Base-by-base conservation (phyloP, 23 tunicate genomes). In the Diplosoma virens region DNA sequence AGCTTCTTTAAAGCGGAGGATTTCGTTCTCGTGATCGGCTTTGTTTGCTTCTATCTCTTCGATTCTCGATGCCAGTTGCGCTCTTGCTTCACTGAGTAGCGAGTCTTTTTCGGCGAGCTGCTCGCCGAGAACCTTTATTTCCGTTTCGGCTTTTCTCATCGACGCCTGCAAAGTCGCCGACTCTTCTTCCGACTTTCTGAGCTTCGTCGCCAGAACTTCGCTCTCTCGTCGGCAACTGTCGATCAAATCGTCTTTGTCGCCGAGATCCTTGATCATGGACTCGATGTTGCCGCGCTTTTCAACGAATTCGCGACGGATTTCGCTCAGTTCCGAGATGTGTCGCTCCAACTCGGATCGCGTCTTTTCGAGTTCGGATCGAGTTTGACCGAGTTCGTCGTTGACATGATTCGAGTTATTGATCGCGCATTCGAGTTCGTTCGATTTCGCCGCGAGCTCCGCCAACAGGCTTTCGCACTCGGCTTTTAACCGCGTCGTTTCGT, bases 1-100 rank as follows among this genome's bases (percentile, higher is more conserved):
- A n/a, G 87, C 87, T 75, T 82, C 81, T 65, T 82, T 82, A 30
- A 32, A 82, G 3, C 76, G 37, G 25, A 66, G 35, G 25, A 82
- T 73, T 31, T 82, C 87, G 26, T 55, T 72, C 47, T 82, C 71
- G 52, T 82, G 75, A 29, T 24, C 16, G 16, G 33, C 18, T 7
- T 17, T 30, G 9, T 37, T 60, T 29, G 71, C 86, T 23, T 81
- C 86, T 9, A 9, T 35, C 23, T 72, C 78, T 47, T 72, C 36
- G 25, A 61, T 26, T 48, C 37, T 68, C 14, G 52, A 3, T 34
- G 20, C 9, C 52, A 67, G 52, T 2, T 5, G 3, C 2, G 24
- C 21, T 36, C 36, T 27, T 4, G 46, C 35, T 47, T 50, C 33
- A 22, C 48, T 33, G 2, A 72, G 53, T 68, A 27, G 35, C 69